Percentiles rank a stretch among this genome's conserved stretches.
These are phyloP conservation scores for Onychomys leucogaster DNA, from an alignment of 2,797 vertebrate genomes.

Conservation along the genomic window DNA sequence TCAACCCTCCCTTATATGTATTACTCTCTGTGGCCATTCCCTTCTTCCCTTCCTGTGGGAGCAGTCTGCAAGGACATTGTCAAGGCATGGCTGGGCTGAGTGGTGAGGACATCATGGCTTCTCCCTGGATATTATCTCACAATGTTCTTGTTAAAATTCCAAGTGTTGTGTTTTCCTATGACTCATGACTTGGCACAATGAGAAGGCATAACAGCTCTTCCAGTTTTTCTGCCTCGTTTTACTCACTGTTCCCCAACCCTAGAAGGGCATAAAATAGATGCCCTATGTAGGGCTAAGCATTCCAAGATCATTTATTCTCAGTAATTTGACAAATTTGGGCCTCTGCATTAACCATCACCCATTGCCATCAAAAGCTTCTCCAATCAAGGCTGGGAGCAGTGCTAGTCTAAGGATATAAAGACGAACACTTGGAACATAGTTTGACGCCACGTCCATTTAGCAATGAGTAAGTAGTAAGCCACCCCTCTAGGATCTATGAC, in stretches of 20 bases:
- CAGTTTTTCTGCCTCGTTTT: not conserved
- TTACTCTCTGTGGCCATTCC: not conserved
- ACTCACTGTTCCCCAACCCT: not conserved
- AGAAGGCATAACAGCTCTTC: accelerated
- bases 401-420: not conserved
- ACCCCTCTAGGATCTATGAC: not conserved
- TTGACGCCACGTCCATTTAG: too few species aligned
- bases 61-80: not conserved
- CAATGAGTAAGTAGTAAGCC: not conserved
- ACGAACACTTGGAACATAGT: not conserved
- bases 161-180: too few species aligned
- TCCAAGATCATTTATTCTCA: too few species aligned
- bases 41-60: not conserved
- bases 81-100: not conserved
- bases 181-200: not conserved
- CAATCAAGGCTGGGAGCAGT: not conserved
- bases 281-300: too few species aligned
- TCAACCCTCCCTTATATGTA: not conserved
- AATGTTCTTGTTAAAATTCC: accelerated
- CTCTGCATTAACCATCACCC: not conserved
- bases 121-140: not conserved
- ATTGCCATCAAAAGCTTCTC: not conserved
- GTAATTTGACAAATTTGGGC: not conserved
- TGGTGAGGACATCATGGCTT: not conserved
- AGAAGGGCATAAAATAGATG: not conserved